Conservation (phyloP, 2,888 invertebrate species). For the Phortica okadai region DNA sequence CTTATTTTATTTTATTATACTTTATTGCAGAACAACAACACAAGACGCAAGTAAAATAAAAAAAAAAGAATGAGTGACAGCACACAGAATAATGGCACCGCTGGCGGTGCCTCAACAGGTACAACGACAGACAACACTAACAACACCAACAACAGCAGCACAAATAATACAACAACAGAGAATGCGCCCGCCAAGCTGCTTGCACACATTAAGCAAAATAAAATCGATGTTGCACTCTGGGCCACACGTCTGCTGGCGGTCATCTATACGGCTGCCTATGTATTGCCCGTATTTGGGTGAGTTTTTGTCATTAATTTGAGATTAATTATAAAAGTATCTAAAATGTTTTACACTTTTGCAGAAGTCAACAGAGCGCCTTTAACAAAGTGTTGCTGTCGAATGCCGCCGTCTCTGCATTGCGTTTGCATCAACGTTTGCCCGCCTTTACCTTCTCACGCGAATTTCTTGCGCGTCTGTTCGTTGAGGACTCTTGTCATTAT, state of each 20-base stretch:
- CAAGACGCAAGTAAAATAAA: background rate
- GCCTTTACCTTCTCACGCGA: conserved; percentile 88
- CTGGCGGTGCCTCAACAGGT: conserved; percentile 44
- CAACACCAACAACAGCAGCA: conserved; percentile 43
- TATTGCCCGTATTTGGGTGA: conserved; percentile 93
- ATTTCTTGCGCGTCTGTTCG: conserved; percentile 87
- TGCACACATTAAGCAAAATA: conserved; percentile 86
- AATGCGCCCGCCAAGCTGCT: conserved; percentile 77
- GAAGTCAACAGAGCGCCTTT: conserved; percentile 87
- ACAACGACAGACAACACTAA: conserved; percentile 46
- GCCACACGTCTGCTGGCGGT: conserved; percentile 89
- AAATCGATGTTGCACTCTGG: conserved; percentile 93
- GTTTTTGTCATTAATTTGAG: conserved; percentile 63
- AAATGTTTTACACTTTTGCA: conserved; percentile 63
- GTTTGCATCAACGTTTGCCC: conserved; percentile 96
- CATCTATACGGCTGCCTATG: conserved; percentile 88
- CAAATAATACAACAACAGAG: conserved; percentile 50
- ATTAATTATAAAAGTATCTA: too few relatives aligned
- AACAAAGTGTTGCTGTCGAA: conserved; percentile 94
- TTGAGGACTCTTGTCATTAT: conserved; percentile 97
- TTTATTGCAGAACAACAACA: background rate
- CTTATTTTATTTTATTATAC: too few relatives aligned
- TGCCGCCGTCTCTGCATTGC: conserved; percentile 95
- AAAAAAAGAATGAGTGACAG: conserved; percentile 62
- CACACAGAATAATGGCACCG: conserved; percentile 49